Base-by-base conservation (phyloP, 2,888 invertebrate genomes). In the Dynastes maya region DNA sequence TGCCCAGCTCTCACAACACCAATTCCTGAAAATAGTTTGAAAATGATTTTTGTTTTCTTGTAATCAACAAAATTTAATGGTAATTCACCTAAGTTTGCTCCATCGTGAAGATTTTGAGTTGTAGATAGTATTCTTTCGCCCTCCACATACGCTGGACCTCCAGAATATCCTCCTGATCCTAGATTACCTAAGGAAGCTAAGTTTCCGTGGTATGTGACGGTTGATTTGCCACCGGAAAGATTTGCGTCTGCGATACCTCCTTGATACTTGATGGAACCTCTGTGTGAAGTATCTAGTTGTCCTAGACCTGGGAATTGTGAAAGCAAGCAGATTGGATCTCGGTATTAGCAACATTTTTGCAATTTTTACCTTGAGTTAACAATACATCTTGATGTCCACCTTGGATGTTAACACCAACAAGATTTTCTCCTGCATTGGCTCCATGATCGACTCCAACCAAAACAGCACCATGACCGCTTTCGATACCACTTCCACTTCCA, bases 131-230 rank as follows among this genome's bases (percentile, higher is more conserved):
- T 32, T 32, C 32, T 32, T 32, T 32, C 4, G 4, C 32, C 32
- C 5, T 32, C 32, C 5, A 32, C 32, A 32, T 32, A 32, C 5
- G 32, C 32, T 11, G 45, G 11, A 9, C 8, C 45, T 8, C 45
- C 9, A 45, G 45, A 45, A 11, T 9, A 45, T 2, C 8, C 45
- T 8, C 8, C 45, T 8, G 45, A 45, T 45, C 29, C 63, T 32
- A 29, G 32, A 32, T 63, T 63, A 29, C 29, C 29, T 4, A 32
- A 5, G 45, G 45, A 45, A 45, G 45, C 65, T 40, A 65, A 65
- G 16, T 65, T 65, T 53, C 71, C 71, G 32, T 71, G 55, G 6
- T 71, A 55, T 5, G 71, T 71, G n/a, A 55, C 71, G 13, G 71
- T 71, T 2, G 71, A 71, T 71, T 37, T 71, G 6, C 71, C 55